Conservation (phyloP, 2,797 vertebrate genomes). For the Heterohyrax brucei region DNA sequence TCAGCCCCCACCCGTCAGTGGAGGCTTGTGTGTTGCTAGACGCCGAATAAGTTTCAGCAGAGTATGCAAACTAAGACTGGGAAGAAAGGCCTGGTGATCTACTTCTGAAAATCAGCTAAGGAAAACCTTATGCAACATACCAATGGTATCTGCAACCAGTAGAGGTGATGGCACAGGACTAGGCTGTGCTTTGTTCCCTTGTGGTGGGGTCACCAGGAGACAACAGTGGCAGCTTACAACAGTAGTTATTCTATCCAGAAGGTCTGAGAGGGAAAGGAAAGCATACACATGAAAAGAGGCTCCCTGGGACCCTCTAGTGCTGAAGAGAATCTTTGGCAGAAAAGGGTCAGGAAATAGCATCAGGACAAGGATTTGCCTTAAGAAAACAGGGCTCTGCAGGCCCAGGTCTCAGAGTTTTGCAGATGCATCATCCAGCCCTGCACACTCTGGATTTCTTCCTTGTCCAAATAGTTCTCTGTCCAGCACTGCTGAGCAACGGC, state of each 20-base stretch:
- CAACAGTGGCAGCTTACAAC: background rate
- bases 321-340: background rate
- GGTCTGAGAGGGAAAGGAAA: background rate
- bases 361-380: background rate
- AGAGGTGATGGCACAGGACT: background rate
- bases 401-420: background rate
- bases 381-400: background rate
- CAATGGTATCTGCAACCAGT: background rate
- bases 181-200: background rate
- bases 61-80: background rate
- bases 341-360: background rate
- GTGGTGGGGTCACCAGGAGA: background rate
- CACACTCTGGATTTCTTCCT: background rate
- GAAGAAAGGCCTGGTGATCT: background rate
- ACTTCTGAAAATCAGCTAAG: background rate
- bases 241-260: background rate
- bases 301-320: background rate
- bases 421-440: no score
- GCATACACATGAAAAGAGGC: background rate
- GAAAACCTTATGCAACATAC: background rate
- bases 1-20: no score
- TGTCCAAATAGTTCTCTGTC: background rate
- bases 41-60: background rate
- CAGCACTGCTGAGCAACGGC: background rate
- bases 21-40: background rate